Base-by-base conservation (phyloP, 2,797 vertebrate species). In the Calcarius lapponicus region DNA sequence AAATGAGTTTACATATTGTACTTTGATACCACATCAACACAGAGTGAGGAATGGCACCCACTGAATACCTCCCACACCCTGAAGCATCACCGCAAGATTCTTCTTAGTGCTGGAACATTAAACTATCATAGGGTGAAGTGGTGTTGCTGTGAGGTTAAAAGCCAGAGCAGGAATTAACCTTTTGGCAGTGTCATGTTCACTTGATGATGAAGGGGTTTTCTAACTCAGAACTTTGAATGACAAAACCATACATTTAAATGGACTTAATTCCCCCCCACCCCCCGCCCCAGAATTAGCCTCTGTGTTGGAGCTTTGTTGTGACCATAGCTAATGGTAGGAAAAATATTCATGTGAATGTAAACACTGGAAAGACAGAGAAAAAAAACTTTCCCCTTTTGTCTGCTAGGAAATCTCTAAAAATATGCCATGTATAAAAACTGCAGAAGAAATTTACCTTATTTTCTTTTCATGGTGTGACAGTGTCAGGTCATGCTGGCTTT, bases 201-300 rank as follows among this genome's bases (percentile, higher is more conserved):
- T 50, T n/a, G 45, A 17, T 57, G 50, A 79, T 54, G n/a, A 86
- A 80, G 34, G 36, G 5, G 38, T 93, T 92, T 79, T 20, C 14
- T 70, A 45, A 64, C 53, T 87, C 47, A 85, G 60, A 60, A 40
- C 25, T 34, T 38, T 58, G 47, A 69, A 64, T 88, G 65, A 36
- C n/a, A 90, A 85, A 93, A 29, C 4, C 14, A 7, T 29, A 34
- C 10, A 34, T 74, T 42, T 76, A 60, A 82, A 56, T 29, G 4
- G 45, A 51, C 17, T 20, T 7, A 13, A 3, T 32, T 36, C 36
- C 1, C 11, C 1, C 14, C 40, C 40, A 7, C 40, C 40, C 1
- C 11, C 1, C 13, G 1, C 1, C 11, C 2, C 32, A 17, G 13
- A 62, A 65, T 43, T 61, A 16, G 5, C 10, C 6, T 47, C 29